A percentile compares a stretch with the other conserved stretches of the same genome.
These are phyloP conservation scores for Nipponia nippon DNA, from an alignment of 2,113 vertebrate genomes.

Conservation along the genomic window DNA sequence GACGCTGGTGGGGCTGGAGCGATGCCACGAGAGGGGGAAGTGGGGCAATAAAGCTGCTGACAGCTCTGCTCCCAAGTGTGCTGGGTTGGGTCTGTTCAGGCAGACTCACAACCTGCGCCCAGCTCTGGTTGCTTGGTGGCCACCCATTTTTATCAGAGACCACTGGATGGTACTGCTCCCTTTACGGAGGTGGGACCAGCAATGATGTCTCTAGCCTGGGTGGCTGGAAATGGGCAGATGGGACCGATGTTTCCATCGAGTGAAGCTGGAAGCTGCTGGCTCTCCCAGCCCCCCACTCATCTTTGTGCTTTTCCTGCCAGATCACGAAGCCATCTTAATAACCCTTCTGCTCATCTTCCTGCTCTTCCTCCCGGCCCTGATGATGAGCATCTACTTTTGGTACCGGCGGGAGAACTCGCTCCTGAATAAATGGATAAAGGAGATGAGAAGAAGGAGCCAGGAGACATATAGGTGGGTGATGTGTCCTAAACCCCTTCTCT, in stretches of 20 bases:
- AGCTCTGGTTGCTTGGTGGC: background rate
- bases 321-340: conserved; percentile 65
- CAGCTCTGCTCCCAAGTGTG: background rate
- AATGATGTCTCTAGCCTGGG: background rate
- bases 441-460: conserved; percentile 68
- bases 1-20: rapidly evolving
- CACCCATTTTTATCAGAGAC: background rate
- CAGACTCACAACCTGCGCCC: background rate
- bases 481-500: rapidly evolving
- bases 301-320: conserved; percentile 59
- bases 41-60: background rate
- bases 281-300: background rate
- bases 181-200: background rate
- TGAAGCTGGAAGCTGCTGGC: background rate
- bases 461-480: conserved; percentile 49
- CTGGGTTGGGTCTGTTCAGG: background rate
- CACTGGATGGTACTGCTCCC: background rate
- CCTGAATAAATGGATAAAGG: conserved; percentile 72
- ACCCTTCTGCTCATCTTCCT: conserved; percentile 81
- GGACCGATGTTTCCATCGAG: rapidly evolving
- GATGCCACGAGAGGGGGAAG: rapidly evolving
- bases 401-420: conserved; percentile 74
- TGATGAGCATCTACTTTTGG: conserved; percentile 79
- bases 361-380: conserved; percentile 76
- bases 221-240: rapidly evolving